Conservation (phyloP, 2,888 invertebrate species). For the Lottia scabra region DNA sequence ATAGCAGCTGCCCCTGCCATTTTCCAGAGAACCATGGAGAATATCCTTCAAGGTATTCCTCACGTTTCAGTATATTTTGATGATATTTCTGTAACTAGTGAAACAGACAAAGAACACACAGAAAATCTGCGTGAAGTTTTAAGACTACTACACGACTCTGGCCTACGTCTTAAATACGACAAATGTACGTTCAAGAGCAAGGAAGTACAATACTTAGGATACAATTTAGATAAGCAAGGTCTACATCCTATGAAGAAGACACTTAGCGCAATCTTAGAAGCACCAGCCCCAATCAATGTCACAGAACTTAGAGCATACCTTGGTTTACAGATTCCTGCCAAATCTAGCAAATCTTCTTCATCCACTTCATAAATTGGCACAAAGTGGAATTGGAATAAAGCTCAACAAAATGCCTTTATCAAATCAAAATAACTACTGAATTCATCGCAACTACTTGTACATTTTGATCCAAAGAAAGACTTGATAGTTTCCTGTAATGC, state of each 20-base stretch:
- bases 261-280: no score
- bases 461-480: slow-evolving; percentile 38
- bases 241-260: no score
- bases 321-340: slow-evolving; percentile 45
- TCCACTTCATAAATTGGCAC: slow-evolving; percentile 37
- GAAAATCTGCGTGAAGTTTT: neutral
- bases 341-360: slow-evolving; percentile 32
- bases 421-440: slow-evolving; percentile 33
- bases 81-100: slow-evolving; percentile 8
- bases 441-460: slow-evolving; percentile 40
- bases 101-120: neutral
- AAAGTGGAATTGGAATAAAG: neutral
- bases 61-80: slow-evolving; percentile 7
- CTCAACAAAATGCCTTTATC: slow-evolving; percentile 28
- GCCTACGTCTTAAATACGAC: slow-evolving; percentile 31
- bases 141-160: slow-evolving; percentile 20
- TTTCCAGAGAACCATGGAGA: no score
- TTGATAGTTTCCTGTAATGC: slow-evolving; percentile 66
- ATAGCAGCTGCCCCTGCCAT: slow-evolving; percentile 19
- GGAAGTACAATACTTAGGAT: slow-evolving; percentile 15
- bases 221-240: no score
- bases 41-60: slow-evolving; percentile 9
- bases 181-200: slow-evolving; percentile 43
- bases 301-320: slow-evolving; percentile 9
- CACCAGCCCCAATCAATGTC: no score